Evolutionary conservation across 2,888 invertebrate genomes (phyloP).

Genomic region (Lepeophtheirus nordmannii): DNA sequence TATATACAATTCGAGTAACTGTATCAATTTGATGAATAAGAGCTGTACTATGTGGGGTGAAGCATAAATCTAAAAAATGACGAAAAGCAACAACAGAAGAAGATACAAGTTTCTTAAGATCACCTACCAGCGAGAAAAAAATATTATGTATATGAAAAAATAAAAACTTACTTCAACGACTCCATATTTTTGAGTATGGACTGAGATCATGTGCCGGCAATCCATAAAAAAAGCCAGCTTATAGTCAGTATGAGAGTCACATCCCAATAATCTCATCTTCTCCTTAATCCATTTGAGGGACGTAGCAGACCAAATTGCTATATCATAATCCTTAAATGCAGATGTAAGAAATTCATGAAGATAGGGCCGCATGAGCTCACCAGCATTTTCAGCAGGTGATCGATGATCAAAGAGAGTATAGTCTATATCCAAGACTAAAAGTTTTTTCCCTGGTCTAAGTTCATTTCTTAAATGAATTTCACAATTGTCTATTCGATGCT

Average conservation of each 20-base stretch:
- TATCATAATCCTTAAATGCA: slow-evolving; percentile 78
- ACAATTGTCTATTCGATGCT: slow-evolving; percentile 33
- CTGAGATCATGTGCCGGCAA: slow-evolving; percentile 83
- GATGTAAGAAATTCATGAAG: slow-evolving; percentile 80
- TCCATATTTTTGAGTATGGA: slow-evolving; percentile 75
- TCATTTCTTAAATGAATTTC: slow-evolving; percentile 51
- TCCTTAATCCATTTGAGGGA: slow-evolving; percentile 97
- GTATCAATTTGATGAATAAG: no score
- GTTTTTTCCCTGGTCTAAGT: slow-evolving; percentile 65
- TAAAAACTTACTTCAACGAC: slow-evolving; percentile 58
- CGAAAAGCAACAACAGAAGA: no score
- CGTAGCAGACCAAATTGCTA: slow-evolving; percentile 96
- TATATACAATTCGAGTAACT: no score
- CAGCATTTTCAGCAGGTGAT: slow-evolving; percentile 71
- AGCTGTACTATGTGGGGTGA: no score
- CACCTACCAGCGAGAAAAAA: no score
- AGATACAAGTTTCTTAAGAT: no score
- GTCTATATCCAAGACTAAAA: slow-evolving; percentile 85
- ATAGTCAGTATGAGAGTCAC: slow-evolving; percentile 61
- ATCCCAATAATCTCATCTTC: slow-evolving; percentile 83
- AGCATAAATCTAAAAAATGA: no score
- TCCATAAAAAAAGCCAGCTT: slow-evolving; percentile 86
- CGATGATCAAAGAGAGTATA: slow-evolving; percentile 91
- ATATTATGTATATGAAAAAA: background rate
- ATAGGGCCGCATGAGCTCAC: slow-evolving; percentile 82